Conservation (phyloP, 2,888 invertebrate genomes). For the Disparrhopalites patrizii region DNA sequence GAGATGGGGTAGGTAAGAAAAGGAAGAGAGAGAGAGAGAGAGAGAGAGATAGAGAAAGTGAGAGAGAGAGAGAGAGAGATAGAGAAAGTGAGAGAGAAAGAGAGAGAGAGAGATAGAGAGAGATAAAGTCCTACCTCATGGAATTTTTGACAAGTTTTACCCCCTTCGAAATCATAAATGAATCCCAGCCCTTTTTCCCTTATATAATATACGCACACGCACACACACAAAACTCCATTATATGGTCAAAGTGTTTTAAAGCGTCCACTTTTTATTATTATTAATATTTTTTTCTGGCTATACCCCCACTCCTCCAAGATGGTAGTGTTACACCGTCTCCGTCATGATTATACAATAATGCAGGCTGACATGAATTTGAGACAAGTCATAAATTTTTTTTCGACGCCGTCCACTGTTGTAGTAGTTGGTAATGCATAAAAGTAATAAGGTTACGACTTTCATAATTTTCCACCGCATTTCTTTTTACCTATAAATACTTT, state of each 20-base stretch:
- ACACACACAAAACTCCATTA: neutral
- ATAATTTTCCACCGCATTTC: neutral
- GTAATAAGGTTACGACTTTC: slow-evolving; percentile 11
- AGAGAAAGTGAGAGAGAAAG: neutral
- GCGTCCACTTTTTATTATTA: no score
- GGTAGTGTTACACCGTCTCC: no score
- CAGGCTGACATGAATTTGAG: slow-evolving; percentile 1
- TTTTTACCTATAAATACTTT: slow-evolving; percentile 10
- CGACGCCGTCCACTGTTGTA: no score
- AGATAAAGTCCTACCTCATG: slow-evolving; percentile 18
- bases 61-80: no score
- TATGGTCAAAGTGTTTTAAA: slow-evolving; percentile 4
- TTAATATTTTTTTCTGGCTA: neutral
- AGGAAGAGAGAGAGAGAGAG: no score
- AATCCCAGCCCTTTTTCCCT: no score
- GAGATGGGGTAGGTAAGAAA: no score
- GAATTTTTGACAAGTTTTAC: slow-evolving; percentile 7
- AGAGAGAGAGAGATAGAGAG: neutral
- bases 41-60: no score
- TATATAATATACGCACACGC: neutral
- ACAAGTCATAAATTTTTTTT: slow-evolving; percentile 7
- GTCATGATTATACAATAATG: neutral
- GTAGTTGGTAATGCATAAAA: no score
- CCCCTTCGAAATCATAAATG: neutral
- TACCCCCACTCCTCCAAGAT: no score